Percentiles rank a stretch among this genome's conserved stretches.
phyloP scores from a whole-genome alignment of 2,113 vertebrate genomes.

The Syrmaticus mikado region DNA sequence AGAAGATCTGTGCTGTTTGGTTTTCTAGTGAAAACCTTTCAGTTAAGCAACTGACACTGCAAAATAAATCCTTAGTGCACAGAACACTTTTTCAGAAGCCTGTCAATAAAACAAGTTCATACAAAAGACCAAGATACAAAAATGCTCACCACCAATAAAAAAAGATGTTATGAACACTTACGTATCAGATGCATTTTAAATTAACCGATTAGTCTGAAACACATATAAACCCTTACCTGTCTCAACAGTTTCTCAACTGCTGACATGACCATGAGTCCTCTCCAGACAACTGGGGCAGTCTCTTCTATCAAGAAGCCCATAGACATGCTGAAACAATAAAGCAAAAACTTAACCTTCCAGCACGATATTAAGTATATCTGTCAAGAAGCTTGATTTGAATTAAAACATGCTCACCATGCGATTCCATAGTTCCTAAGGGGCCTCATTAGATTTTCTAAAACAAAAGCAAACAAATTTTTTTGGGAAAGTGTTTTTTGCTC shows the following conservation, averaged over 20 bases:
- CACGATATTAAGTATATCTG: neutral
- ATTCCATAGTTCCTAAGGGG: constrained; percentile 95
- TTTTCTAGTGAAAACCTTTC: neutral
- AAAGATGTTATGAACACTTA: neutral
- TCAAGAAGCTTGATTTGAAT: constrained; percentile 54
- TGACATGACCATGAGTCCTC: constrained; percentile 98
- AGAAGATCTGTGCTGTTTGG: neutral
- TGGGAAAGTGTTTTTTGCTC: neutral
- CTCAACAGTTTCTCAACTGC: constrained; percentile 91
- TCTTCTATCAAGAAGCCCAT: constrained; percentile 98
- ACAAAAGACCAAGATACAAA: neutral
- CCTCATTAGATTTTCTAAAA: constrained; percentile 92
- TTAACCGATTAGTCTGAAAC: neutral
- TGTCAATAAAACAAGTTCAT: neutral
- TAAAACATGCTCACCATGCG: constrained; percentile 86
- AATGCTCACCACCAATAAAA: neutral
- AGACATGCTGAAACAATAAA: constrained; percentile 88
- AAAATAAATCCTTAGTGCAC: neutral
- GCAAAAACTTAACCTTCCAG: constrained; percentile 27
- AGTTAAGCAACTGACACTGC: neutral
- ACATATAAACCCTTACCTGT: constrained; percentile 82
- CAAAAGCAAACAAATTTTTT: constrained; percentile 43
- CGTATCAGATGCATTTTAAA: neutral
- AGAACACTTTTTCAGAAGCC: neutral
- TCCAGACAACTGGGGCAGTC: constrained; percentile 89